Conservation (phyloP, 2,888 invertebrate species). For the Lydus trimaculatus region DNA sequence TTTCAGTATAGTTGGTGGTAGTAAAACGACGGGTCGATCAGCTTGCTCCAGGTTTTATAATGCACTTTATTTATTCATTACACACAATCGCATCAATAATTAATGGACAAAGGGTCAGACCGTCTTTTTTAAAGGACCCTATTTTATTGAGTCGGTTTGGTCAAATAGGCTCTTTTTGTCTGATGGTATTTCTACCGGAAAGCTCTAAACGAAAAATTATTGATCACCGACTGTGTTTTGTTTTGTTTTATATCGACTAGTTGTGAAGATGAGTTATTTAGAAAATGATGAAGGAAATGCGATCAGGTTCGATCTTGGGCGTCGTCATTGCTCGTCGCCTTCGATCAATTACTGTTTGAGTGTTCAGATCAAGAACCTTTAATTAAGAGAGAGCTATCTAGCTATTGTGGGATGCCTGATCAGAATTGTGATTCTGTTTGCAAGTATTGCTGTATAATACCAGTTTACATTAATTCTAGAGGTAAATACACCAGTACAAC, state of each 20-base stretch:
- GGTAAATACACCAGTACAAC: constrained; percentile 45
- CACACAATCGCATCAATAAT: constrained; percentile 62
- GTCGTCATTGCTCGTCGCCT: not conserved
- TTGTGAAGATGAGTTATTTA: not conserved
- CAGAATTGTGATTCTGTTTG: constrained; percentile 22
- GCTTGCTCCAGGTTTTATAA: constrained; percentile 55
- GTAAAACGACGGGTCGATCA: constrained; percentile 34
- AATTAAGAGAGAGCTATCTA: constrained; percentile 22
- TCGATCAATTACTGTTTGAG: constrained; percentile 12
- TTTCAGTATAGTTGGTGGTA: not conserved
- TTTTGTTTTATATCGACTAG: not conserved
- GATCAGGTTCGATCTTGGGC: not conserved
- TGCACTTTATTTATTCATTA: constrained; percentile 62
- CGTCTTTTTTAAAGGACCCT: constrained; percentile 58
- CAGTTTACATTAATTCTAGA: constrained; percentile 47
- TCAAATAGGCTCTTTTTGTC: constrained; percentile 60
- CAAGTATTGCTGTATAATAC: constrained; percentile 29
- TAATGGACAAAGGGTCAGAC: constrained; percentile 59
- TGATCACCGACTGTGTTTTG: not conserved
- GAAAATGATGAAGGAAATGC: not conserved
- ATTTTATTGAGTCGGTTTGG: constrained; percentile 60
- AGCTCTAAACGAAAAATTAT: constrained; percentile 28
- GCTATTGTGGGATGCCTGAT: constrained; percentile 18
- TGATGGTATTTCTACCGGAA: constrained; percentile 52
- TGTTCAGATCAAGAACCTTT: constrained; percentile 26